Evolutionary conservation across 2,888 invertebrate species (phyloP), one percentile per base, ranked within the genome.

Genomic region (Orthosia gracilis): DNA sequence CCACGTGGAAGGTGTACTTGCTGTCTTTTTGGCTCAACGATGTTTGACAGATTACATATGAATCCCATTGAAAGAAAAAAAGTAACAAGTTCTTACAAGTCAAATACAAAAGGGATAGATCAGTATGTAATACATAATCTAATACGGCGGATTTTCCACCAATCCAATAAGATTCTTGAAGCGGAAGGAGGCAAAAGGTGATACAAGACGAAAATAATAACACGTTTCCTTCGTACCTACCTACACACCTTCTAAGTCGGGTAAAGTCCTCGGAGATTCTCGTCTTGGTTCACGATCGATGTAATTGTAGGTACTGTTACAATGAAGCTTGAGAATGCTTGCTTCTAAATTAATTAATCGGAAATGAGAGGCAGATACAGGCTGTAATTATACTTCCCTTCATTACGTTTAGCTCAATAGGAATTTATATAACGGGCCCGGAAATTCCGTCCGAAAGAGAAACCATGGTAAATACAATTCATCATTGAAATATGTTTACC

Each of bases 171-270:
- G 78, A 71, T 76, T 71, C 26, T 58, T 64, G 75, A 75, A 52
- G 71, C 47, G 70, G 68, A 76, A 80, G 26, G 40, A 72, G 65
- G 59, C 69, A 63, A 81, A 52, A 69, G 63, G 26, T 81, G 81
- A 74, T 71, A 73, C 55, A 58, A 54, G 62, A 76, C 45, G 63
- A 78, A 78, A 76, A 76, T 75, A 74, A 76, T 78, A 84, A 78
- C 73, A 65, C 52, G 59, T 77, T 73, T 67, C 69, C 45, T 74
- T 54, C 13, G 67, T 58, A 58, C 59, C 61, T 57, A 54, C 54
- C 40, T 40, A 54, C 40, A 40, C 9, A 40, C 21, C 57, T 76
- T 17, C 18, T 61, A 74, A 75, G 73, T 55, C 68, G 63, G 63
- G 70, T 76, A 74, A 85, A 83, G 72, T 78, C 72, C 40, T 64